phyloP scores from a whole-genome alignment of 2,888 invertebrate species.

The Allacma fusca region DNA sequence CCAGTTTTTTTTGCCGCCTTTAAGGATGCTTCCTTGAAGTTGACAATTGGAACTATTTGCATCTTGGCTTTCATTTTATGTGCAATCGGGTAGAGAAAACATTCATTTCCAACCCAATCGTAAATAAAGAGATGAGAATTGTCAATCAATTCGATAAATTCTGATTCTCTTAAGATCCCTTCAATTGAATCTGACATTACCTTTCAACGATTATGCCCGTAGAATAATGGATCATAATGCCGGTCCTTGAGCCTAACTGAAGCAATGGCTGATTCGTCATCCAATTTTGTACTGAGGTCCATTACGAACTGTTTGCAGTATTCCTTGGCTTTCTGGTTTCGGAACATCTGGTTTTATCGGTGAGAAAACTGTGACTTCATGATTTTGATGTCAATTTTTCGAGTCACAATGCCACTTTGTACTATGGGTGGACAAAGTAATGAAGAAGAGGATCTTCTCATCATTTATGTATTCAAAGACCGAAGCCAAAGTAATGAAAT shows the following conservation, averaged over 20 bases:
- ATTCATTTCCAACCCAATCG: not conserved
- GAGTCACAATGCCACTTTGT: not conserved
- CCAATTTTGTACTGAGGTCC: not conserved
- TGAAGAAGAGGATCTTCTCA: slow-evolving; percentile 6
- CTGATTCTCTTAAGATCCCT: not conserved
- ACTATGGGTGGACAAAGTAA: not conserved
- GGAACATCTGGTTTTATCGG: not conserved
- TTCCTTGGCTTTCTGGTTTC: not conserved
- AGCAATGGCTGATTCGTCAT: not conserved
- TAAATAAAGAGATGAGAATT: not conserved
- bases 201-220: not conserved
- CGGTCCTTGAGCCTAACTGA: not conserved
- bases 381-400: too few species aligned
- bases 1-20: too few species aligned
- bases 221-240: not conserved
- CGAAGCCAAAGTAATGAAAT: too few species aligned
- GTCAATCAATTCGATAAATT: not conserved
- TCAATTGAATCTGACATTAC: not conserved
- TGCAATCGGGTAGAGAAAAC: not conserved
- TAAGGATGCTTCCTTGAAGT: not conserved
- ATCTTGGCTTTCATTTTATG: not conserved
- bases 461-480: too few species aligned
- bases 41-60: not conserved
- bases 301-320: not conserved
- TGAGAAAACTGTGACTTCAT: not conserved